Evolutionary conservation across 2,888 invertebrate genomes (phyloP).

Genomic region (Phyllotreta cruciferae): DNA sequence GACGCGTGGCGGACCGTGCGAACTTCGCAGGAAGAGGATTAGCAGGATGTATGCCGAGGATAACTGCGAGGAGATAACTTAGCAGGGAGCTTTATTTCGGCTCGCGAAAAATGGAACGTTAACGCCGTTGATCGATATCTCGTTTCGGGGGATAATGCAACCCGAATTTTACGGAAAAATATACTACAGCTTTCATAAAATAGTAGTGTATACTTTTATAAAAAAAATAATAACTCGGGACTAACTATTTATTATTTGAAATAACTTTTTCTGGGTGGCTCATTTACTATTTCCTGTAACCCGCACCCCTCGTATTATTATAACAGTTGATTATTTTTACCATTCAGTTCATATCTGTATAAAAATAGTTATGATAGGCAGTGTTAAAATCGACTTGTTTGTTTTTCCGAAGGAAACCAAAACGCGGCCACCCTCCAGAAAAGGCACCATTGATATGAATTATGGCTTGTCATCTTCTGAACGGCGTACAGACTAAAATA

Average conservation of each 20-base stretch:
- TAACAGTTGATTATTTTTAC: too few species aligned
- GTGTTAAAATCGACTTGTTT: background rate
- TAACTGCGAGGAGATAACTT: constrained; percentile 31
- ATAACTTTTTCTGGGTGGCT: too few species aligned
- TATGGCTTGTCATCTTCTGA: background rate
- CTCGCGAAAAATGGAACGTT: background rate
- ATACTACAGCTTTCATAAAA: background rate
- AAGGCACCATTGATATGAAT: background rate
- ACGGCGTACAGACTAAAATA: constrained; percentile 2
- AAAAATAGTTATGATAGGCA: background rate
- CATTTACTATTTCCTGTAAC: too few species aligned
- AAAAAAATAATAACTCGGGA: too few species aligned
- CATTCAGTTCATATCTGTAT: too few species aligned
- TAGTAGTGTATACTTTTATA: background rate
- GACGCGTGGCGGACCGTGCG: constrained; percentile 37
- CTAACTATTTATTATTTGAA: too few species aligned
- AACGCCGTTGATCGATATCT: constrained; percentile 21
- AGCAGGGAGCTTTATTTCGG: constrained; percentile 27
- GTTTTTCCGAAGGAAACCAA: background rate
- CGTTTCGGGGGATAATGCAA: background rate
- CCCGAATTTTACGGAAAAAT: constrained; percentile 18
- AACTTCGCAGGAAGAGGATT: constrained; percentile 30
- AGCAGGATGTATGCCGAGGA: constrained; percentile 29
- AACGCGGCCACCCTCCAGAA: background rate
- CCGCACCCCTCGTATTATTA: too few species aligned